phyloP scores from a whole-genome alignment of 2,113 vertebrate species.

The Peromyscus polionotus region DNA sequence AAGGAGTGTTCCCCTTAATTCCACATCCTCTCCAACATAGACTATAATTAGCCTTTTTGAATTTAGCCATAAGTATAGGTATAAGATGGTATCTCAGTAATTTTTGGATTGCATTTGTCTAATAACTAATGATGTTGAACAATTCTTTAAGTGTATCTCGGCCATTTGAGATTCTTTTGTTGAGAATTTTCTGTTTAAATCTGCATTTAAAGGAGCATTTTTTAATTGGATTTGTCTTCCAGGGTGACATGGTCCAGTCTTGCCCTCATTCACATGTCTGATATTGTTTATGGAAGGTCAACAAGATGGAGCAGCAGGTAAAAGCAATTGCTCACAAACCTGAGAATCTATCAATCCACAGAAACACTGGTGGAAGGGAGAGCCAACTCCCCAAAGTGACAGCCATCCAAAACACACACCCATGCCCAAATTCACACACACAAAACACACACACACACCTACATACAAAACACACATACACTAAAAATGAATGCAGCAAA shows the following conservation, averaged over 20 bases:
- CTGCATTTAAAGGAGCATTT: no score
- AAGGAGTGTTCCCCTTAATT: no score
- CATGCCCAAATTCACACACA: background rate
- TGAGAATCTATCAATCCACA: background rate
- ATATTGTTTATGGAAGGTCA: background rate
- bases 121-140: no score
- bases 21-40: no score
- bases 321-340: background rate
- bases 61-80: no score
- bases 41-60: no score
- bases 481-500: background rate
- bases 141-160: no score
- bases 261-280: background rate
- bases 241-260: background rate
- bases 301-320: background rate
- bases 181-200: no score
- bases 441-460: background rate
- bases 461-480: background rate
- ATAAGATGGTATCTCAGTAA: no score
- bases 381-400: background rate
- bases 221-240: background rate
- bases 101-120: no score
- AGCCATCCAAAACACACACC: background rate
- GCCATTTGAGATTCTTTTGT: no score
- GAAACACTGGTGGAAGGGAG: background rate